Evolutionary conservation across 2,888 invertebrate species (phyloP).

Genomic region (Drosophila mercatorum): DNA sequence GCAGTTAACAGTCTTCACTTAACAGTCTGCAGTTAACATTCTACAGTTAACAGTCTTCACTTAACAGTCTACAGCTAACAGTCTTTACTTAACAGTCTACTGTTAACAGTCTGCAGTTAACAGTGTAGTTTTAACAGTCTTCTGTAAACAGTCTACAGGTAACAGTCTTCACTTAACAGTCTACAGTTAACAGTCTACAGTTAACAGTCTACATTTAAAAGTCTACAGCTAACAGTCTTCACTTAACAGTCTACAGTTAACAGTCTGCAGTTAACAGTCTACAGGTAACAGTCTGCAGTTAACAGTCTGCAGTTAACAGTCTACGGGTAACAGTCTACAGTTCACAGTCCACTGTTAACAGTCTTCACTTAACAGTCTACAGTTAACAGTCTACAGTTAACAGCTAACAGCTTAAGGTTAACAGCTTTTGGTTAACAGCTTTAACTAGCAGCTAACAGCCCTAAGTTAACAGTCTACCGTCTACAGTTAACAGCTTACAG

Average conservation of each 20-base stretch:
- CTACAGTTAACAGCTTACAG: neutral
- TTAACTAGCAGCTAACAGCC: neutral
- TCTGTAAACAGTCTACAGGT: slow-evolving; percentile 8
- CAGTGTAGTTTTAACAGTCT: slow-evolving; percentile 38
- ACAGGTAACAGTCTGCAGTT: neutral
- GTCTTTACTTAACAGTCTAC: slow-evolving; percentile 1
- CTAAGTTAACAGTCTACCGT: slow-evolving; percentile 28
- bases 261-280: slow-evolving; percentile 26
- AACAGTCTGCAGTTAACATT: neutral
- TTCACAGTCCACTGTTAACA: no score
- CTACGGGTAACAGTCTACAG: no score
- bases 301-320: no score
- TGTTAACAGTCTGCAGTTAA: neutral
- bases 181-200: slow-evolving; percentile 28
- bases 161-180: neutral
- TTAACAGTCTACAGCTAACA: no score
- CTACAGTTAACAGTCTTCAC: no score
- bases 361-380: slow-evolving; percentile 2
- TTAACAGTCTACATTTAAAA: neutral
- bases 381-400: neutral
- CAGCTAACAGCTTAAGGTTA: slow-evolving; percentile 16
- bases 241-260: neutral
- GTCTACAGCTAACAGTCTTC: slow-evolving; percentile 26
- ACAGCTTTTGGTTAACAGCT: neutral
- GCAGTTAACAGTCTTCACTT: slow-evolving; percentile 21